A percentile compares a stretch with the other conserved stretches of the same genome.
These are phyloP conservation scores for Nysson spinosus DNA, from an alignment of 2,888 invertebrate genomes.

Conservation along the genomic window DNA sequence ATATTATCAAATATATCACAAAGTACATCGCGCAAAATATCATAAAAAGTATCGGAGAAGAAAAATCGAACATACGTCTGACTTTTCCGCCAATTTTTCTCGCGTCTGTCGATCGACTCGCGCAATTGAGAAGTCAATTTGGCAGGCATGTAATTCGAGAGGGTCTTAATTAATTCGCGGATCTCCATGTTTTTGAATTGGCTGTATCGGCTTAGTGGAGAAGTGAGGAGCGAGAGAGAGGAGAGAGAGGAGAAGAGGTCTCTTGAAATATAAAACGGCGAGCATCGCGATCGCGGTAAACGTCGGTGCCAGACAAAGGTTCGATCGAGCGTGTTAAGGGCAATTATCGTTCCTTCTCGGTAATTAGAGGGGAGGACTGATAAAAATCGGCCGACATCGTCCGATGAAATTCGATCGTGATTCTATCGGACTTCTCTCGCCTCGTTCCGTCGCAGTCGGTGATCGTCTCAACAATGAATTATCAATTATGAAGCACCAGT, in stretches of 20 bases:
- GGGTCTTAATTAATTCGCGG: constrained; percentile 34
- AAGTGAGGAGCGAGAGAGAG: no score
- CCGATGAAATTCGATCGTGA: constrained; percentile 23
- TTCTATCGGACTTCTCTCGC: constrained; percentile 21
- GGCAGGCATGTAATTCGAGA: not conserved
- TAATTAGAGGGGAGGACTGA: constrained; percentile 32
- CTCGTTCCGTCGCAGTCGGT: no score
- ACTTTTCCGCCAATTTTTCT: no score
- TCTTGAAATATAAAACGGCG: not conserved
- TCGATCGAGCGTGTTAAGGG: constrained; percentile 26
- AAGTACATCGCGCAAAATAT: no score
- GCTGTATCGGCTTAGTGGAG: no score
- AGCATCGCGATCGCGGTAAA: not conserved
- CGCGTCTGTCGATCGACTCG: no score
- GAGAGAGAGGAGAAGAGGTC: not conserved
- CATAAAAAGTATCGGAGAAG: no score
- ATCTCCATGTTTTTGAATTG: not conserved
- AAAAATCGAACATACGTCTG: no score
- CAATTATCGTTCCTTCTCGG: constrained; percentile 37
- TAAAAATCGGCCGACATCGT: constrained; percentile 29
- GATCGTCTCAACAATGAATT: no score
- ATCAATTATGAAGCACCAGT: no score
- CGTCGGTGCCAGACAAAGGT: constrained; percentile 14
- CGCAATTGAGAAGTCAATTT: not conserved
- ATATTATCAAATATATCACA: no score